Conservation (phyloP, 2,113 vertebrate genomes). For the Sinocyclocheilus grahami region DNA sequence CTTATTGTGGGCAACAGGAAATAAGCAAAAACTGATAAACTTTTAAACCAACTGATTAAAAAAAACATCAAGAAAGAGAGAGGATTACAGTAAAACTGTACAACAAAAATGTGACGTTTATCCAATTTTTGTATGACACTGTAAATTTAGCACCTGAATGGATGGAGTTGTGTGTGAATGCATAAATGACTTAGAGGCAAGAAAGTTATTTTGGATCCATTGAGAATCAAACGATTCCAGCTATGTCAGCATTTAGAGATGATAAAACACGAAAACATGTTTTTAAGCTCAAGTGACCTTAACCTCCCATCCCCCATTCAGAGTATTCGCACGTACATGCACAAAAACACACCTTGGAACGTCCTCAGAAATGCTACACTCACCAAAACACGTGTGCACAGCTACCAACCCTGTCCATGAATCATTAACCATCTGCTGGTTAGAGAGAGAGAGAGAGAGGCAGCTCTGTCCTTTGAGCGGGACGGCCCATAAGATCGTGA, state of each 20-base stretch:
- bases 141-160: not conserved
- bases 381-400: constrained; percentile 64
- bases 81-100: no score
- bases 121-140: not conserved
- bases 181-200: not conserved
- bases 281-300: not conserved
- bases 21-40: constrained; percentile 60
- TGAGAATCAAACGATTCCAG: not conserved
- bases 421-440: constrained; percentile 76
- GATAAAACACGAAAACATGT: constrained; percentile 4
- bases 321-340: constrained; percentile 35
- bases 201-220: not conserved
- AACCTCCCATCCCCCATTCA: constrained; percentile 35
- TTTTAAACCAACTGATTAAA: not conserved
- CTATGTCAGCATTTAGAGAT: not conserved
- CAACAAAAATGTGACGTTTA: not conserved
- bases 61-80: not conserved
- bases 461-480: constrained; percentile 33
- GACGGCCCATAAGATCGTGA: constrained; percentile 32
- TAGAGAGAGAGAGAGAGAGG: constrained; percentile 25
- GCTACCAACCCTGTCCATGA: constrained; percentile 64
- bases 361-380: constrained; percentile 63
- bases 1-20: constrained; percentile 62
- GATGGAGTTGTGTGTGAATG: not conserved
- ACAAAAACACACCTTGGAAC: constrained; percentile 54